Base-by-base conservation (phyloP, 2,888 invertebrate species). In the Ischnus inquisitorius region DNA sequence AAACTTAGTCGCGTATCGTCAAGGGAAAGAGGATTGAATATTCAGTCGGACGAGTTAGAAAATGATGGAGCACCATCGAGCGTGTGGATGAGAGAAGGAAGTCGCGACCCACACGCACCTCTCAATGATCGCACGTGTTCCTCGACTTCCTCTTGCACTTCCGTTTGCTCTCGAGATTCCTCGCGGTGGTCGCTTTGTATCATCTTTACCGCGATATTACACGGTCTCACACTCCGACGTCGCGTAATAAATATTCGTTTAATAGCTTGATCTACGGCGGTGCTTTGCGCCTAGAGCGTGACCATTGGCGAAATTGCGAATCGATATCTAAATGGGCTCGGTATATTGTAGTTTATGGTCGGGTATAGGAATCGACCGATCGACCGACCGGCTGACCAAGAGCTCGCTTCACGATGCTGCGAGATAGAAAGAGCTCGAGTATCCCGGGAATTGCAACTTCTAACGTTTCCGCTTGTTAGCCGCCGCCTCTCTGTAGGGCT, bases 251-350 rank as follows among this genome's bases (percentile, higher is more conserved):
- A 89, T 89, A 90, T 89, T 88, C 88, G 89, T 90, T 90, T 87
- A 89, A 90, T 90, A 87, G 88, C 85, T 87, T 87, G 88, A 89
- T 90, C 84, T 88, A 88, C 84, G 85, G 86, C 84, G 86, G 86
- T 87, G 88, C 85, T 88, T 89, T 86, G 86, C 86, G 88, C 85
- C 57, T 62, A 46, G 28, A 39, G 67, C 51, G 88, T 87, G 87
- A 88, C 88, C 89, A 87, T 87, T 88, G 85, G 86, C 74, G 86
- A 88, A 90, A 90, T 90, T 88, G 90, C 85, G 87, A 90, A 89
- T 90, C 90, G 90, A 90, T 90, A 90, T 86, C 87, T 87, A 88
- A 90, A 89, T 87, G 87, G 86, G 68, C 74, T 77, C 83, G 68
- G 64, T 64, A 87, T 87, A 89, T 89, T 85, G 85, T 86, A 83